Base-by-base conservation (phyloP, 2,888 invertebrate genomes). In the Eretmocerus hayati region DNA sequence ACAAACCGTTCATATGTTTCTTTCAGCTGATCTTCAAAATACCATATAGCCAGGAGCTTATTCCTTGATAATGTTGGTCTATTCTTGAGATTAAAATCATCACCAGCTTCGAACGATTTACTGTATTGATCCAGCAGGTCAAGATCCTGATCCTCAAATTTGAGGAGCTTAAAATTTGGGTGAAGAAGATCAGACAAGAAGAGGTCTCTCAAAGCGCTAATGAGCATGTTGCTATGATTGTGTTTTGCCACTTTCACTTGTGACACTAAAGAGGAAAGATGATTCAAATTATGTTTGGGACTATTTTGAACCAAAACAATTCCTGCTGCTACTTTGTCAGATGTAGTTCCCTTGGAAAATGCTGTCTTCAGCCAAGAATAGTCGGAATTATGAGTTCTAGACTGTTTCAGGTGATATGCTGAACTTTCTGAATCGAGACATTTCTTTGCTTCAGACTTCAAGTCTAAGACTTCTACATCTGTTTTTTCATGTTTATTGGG, bases 1-100 rank as follows among this genome's bases (percentile, higher is more conserved):
- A 92, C 77, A 65, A 87, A 92, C 76, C 78, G 77, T 49, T 79
- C 79, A 72, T 90, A 92, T 23, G 78, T 74, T 55, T 85, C 82
- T 67, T 90, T 91, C 2, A 97, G 71, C 62, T 89, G 85, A 63
- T 87, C 87, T 68, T 97, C 97, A 71, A 85, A 96, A 62, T 85
- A 82, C 94, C 95, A 97, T 46, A 81, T 71, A 9, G 84, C 80
- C 15, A 88, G 76, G 53, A 85, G 73, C 56, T 80, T 82, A 46
- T 82, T 77, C 40, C 81, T 74, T 0, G 80, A 76, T 21, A 81
- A 78, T 18, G 67, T 67, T 15, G 44, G 46, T 18, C 54, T 56
- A 2, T 44, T 55, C 33, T 55, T 59, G 8, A 58, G 39, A 19
- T 55, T 39, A 2, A 45, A 35, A 15, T 56, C 46, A 3, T 42